Conservation (phyloP, 2,888 invertebrate genomes). For the Sphaeridia pumilis region DNA sequence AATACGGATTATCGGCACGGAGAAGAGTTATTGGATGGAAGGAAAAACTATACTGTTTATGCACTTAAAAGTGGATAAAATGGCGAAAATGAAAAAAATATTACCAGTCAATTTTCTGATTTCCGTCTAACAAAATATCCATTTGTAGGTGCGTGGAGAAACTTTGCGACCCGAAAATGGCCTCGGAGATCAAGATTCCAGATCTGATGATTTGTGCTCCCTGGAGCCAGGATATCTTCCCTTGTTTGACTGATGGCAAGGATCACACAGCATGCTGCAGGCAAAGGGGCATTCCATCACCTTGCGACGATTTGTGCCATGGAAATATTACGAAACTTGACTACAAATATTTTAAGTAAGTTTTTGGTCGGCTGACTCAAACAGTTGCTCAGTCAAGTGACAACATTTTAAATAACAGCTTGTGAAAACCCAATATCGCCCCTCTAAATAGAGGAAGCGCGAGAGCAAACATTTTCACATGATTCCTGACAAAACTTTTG, state of each 20-base stretch:
- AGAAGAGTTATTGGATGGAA: too few relatives aligned
- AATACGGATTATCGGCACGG: too few relatives aligned
- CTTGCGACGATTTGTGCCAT: conserved; percentile 64
- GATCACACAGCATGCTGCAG: conserved; percentile 73
- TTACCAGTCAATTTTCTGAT: too few relatives aligned
- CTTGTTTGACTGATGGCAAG: conserved; percentile 63
- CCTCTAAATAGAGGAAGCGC: too few relatives aligned
- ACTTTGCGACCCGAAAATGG: conserved; percentile 60
- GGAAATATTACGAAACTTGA: conserved; percentile 67
- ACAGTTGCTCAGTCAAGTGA: background rate
- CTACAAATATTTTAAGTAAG: conserved; percentile 71
- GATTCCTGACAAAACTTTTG: too few relatives aligned
- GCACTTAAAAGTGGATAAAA: background rate
- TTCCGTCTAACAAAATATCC: too few relatives aligned
- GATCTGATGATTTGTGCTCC: conserved; percentile 83
- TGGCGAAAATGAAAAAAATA: too few relatives aligned
- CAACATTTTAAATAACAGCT: too few relatives aligned
- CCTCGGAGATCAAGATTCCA: conserved; percentile 52
- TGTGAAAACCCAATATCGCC: too few relatives aligned
- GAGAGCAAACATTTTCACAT: too few relatives aligned
- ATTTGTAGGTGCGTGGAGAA: conserved; percentile 53
- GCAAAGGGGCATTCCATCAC: conserved; percentile 58
- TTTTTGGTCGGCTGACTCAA: conserved; percentile 27
- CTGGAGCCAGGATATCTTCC: conserved; percentile 69
- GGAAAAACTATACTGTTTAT: background rate